Evolutionary conservation across 1,140 invertebrate genomes (phyloP).

Genomic region (Araneus ventricosus): DNA sequence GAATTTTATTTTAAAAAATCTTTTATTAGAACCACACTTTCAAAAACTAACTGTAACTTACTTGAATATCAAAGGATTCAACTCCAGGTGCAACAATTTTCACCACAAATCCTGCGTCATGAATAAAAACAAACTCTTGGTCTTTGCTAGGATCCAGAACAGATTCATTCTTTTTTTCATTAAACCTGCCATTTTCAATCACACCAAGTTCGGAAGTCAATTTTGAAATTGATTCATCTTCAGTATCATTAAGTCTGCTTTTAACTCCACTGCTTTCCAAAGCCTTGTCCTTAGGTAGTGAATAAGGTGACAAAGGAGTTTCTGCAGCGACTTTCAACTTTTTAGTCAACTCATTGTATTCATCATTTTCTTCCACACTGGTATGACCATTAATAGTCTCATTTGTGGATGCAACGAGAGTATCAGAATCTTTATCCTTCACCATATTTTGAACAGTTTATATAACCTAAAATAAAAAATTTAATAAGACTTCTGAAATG

Average conservation of each 20-base stretch:
- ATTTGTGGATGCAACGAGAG: conserved; percentile 22
- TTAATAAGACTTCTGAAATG: neutral
- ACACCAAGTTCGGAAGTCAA: conserved; percentile 11
- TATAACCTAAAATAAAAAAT: neutral
- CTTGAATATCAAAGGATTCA: conserved; percentile 95
- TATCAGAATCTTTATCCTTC: conserved; percentile 65
- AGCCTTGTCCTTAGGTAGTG: conserved; percentile 38
- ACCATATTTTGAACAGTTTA: conserved; percentile 40
- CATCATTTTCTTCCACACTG: conserved; percentile 26
- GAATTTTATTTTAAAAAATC: too few species aligned
- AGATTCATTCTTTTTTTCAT: conserved; percentile 67
- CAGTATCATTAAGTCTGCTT: conserved; percentile 4
- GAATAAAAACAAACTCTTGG: conserved; percentile 89
- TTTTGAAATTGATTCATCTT: conserved; percentile 24
- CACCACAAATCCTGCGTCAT: conserved; percentile 95
- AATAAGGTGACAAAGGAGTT: conserved; percentile 28
- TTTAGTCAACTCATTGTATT: conserved; percentile 48
- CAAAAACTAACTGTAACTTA: conserved; percentile 78
- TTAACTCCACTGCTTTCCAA: neutral
- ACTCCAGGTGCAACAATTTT: conserved; percentile 93
- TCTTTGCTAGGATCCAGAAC: conserved; percentile 73
- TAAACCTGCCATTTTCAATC: conserved; percentile 24
- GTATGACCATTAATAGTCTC: conserved; percentile 63
- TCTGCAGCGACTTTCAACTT: conserved; percentile 33
- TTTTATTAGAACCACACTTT: neutral